Base-by-base conservation (phyloP, 2,888 invertebrate genomes). In the Trachelus stipa region DNA sequence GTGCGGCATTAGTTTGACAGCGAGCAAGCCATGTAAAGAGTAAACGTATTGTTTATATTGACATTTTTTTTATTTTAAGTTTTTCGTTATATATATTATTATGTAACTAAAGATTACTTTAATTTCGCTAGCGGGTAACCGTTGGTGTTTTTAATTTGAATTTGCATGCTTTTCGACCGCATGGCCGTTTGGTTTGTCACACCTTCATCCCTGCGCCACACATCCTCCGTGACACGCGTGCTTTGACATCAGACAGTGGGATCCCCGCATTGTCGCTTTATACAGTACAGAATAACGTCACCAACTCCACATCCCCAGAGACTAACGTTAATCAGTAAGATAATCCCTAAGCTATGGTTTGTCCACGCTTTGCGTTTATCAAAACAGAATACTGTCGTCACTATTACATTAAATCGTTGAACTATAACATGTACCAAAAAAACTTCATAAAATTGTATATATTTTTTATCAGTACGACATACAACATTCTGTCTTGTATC, bases 231-330 rank as follows among this genome's bases (percentile, higher is more conserved):
- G 77, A 80, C 75, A 78, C 40, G 81, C 80, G 82, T 83, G 82
- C 83, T 83, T 83, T 82, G 80, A 81, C 76, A 82, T 82, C 83
- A 83, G 83, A 81, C 83, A 84, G 84, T 79, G 84, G 84, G 76
- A 75, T 79, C 81, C 84, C 81, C 76, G 84, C 84, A 79, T 82
- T 84, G 69, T 81, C 78, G 76, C 76, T 77, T 78, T 76, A 77
- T 79, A 76, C 40, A 71, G 75, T 73, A 74, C 77, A 77, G 74
- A 74, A 74, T 77, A 56, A 77, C 74, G 33, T 74, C 74, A 68
- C 73, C 37, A 75, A 73, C 74, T 75, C 77, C 74, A 69, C 77
- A 35, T 31, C 73, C 73, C 40, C 73, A 73, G 79, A 78, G 82
- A 82, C 80, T 84, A 83, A 84, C 79, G 76, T 77, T 81, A 79